Evolutionary conservation across 2,888 invertebrate genomes (phyloP).

Genomic region (Deroplatys truncata): DNA sequence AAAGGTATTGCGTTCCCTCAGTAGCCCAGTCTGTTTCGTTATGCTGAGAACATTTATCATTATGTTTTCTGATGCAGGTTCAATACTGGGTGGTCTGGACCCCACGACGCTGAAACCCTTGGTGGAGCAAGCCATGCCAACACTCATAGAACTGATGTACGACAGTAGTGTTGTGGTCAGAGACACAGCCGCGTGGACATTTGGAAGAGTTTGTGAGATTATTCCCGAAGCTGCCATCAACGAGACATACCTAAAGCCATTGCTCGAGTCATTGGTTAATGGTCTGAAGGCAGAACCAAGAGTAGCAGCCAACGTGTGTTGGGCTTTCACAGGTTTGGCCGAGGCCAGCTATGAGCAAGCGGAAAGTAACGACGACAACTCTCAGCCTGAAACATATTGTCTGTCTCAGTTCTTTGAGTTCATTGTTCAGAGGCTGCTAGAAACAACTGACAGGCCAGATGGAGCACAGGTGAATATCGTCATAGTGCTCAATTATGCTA

Average conservation of each 20-base stretch:
- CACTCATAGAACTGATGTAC: constrained; percentile 90
- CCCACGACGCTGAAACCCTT: constrained; percentile 81
- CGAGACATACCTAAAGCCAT: constrained; percentile 73
- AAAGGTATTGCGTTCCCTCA: too few species aligned
- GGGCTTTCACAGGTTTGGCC: constrained; percentile 96
- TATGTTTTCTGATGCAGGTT: constrained; percentile 42
- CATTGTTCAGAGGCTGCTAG: constrained; percentile 85
- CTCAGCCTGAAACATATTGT: constrained; percentile 85
- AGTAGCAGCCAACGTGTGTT: constrained; percentile 97
- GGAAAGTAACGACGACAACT: constrained; percentile 55
- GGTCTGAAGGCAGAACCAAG: constrained; percentile 88
- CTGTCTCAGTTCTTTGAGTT: constrained; percentile 91
- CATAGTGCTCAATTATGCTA: too few species aligned
- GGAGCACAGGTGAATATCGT: constrained; percentile 52
- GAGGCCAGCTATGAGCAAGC: constrained; percentile 91
- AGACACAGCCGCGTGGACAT: constrained; percentile 98
- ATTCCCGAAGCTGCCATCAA: constrained; percentile 93
- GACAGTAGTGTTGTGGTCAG: constrained; percentile 91
- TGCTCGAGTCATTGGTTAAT: constrained; percentile 75
- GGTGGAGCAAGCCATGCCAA: constrained; percentile 95
- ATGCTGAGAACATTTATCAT: too few species aligned
- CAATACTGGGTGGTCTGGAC: constrained; percentile 87
- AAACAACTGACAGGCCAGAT: constrained; percentile 92
- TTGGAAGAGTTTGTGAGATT: constrained; percentile 96
- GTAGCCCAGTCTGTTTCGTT: too few species aligned